Evolutionary conservation across 2,797 vertebrate species (phyloP), one percentile per base, ranked within the genome.

Genomic region (Cossypha polioptera): DNA sequence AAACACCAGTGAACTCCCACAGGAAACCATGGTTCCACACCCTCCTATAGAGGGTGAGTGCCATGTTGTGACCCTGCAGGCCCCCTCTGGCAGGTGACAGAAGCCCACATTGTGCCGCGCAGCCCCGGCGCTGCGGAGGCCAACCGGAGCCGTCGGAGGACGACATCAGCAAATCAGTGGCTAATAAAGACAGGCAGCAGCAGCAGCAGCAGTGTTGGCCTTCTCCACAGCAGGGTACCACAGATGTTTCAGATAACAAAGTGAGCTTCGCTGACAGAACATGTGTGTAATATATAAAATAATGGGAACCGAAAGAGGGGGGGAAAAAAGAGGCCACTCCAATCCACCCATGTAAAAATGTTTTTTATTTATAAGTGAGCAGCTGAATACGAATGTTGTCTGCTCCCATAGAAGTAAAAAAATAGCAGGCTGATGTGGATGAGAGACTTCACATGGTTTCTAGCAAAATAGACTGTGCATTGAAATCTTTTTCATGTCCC

Each of bases 191-290:
- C 96, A 96, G 96, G 95, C 96, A 95, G 96, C 94, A 76, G 72
- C 93, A 94, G 91, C 91, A 92, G 95, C 95, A 95, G 94, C 95
- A 89, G 75, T 24, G 80, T 21, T 96, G 96, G 95, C 94, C 96
- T 95, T 86, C 95, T 93, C 92, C 94, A 57, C 95, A 96, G 96
- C 94, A 86, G 95, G 96, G 95, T 94, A 95, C 92, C 96, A 92
- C 96, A 97, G 96, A 97, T 97, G 97, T 97, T 97, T 97, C 94
- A 90, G 94, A 97, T 97, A 96, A 97, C 96, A 90, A 72, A 96
- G 95, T 96, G 93, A 96, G 96, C 92, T 94, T 91, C 1, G 38
- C 91, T 96, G 96, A 96, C 94, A 96, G 93, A 94, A 97, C 92
- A 96, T 97, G 97, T 96, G 96, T 95, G 91, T 95, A 95, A 96